These are phyloP conservation scores for Drosophila fulvimacula DNA, from an alignment of 2,888 invertebrate genomes.

Conservation along the genomic window DNA sequence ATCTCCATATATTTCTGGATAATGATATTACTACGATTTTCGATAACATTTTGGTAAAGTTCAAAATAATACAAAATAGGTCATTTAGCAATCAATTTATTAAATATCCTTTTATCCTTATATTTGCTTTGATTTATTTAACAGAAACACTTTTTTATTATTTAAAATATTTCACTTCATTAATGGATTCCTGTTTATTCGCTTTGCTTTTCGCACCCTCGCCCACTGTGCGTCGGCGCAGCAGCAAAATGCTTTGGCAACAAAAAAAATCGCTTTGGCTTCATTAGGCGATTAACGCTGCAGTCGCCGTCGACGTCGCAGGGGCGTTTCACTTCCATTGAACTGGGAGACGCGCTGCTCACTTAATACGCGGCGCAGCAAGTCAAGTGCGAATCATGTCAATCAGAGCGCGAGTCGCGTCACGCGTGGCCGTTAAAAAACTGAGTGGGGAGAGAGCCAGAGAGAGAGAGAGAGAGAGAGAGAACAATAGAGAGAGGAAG, in stretches of 20 bases:
- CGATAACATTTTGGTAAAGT: neutral
- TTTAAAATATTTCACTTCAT: neutral
- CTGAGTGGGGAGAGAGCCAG: neutral
- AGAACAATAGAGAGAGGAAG: neutral
- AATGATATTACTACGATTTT: neutral
- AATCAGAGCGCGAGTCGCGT: slow-evolving; percentile 57
- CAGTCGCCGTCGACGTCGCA: slow-evolving; percentile 18
- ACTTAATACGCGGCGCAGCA: slow-evolving; percentile 63
- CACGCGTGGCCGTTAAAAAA: slow-evolving; percentile 47
- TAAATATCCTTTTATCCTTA: neutral
- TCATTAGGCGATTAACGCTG: slow-evolving; percentile 74
- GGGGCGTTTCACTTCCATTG: slow-evolving; percentile 3
- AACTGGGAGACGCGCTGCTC: slow-evolving; percentile 42
- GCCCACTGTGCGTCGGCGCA: slow-evolving; percentile 50
- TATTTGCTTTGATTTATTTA: too few species aligned
- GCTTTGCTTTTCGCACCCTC: neutral
- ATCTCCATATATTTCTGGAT: neutral
- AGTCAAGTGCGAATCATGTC: slow-evolving; percentile 77
- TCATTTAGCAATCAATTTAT: neutral
- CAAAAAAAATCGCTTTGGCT: slow-evolving; percentile 66
- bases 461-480: neutral
- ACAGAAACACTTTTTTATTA: too few species aligned
- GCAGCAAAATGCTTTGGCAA: slow-evolving; percentile 49
- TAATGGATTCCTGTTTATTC: neutral
- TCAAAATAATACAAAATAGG: neutral